phyloP scores from a whole-genome alignment of 1,140 invertebrate species.

The Campoletis sonorensis region DNA sequence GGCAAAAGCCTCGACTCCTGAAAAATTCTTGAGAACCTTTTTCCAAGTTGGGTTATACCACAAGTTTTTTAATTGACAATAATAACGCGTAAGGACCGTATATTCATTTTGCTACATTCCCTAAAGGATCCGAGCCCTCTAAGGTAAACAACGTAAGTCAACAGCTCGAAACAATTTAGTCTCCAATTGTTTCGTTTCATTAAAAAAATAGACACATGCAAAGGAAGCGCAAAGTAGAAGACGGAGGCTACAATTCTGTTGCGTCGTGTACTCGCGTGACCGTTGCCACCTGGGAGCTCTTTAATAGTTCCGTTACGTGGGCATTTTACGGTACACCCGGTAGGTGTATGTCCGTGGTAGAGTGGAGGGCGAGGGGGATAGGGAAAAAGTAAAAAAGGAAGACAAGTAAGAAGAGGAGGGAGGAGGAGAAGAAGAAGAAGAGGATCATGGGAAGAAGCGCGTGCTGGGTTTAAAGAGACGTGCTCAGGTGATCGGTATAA shows the following conservation, averaged over 20 bases:
- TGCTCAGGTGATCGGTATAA: slow-evolving; percentile 37
- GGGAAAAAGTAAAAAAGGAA: slow-evolving; percentile 44
- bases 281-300: neutral
- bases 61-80: no score
- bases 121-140: no score
- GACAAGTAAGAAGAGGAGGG: neutral
- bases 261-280: slow-evolving; percentile 50
- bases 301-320: slow-evolving; percentile 39
- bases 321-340: slow-evolving; percentile 52
- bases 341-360: slow-evolving; percentile 49
- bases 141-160: no score
- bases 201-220: neutral
- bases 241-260: neutral
- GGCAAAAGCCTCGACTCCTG: no score
- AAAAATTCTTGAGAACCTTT: no score
- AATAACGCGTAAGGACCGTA: no score
- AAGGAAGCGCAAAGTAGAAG: neutral
- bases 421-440: slow-evolving; percentile 6
- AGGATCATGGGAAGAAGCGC: slow-evolving; percentile 40
- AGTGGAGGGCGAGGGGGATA: neutral
- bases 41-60: no score
- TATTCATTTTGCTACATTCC: no score
- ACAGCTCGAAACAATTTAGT: neutral
- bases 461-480: slow-evolving; percentile 46
- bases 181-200: neutral